Percentiles rank a stretch among this genome's conserved stretches.
Evolutionary conservation across 2,113 vertebrate species (phyloP).

Genomic region (Bos taurus): ARS-UCD2.0 NC_037357.1:7577001-7577500

Average conservation of each 20-base stretch:
- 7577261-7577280: background rate
- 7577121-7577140: background rate
- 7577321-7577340: background rate
- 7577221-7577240: slow-evolving; percentile 18
- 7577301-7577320: slow-evolving; percentile 9
- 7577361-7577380: background rate
- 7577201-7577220: background rate
- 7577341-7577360: background rate
- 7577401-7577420: slow-evolving; percentile 24
- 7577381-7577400: slow-evolving; percentile 14
- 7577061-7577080: background rate
- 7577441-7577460: slow-evolving; percentile 32
- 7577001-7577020: background rate
- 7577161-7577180: background rate
- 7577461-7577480: background rate
- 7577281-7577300: slow-evolving; percentile 25
- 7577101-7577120: background rate
- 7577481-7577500: slow-evolving; percentile 25
- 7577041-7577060: background rate
- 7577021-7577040: slow-evolving; percentile 8
- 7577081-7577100: background rate
- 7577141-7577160: background rate
- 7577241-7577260: slow-evolving; percentile 1
- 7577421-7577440: slow-evolving; percentile 8
- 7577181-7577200: slow-evolving; percentile 3